phyloP scores from a whole-genome alignment of 2,113 vertebrate species.

The Colaptes auratus region DNA sequence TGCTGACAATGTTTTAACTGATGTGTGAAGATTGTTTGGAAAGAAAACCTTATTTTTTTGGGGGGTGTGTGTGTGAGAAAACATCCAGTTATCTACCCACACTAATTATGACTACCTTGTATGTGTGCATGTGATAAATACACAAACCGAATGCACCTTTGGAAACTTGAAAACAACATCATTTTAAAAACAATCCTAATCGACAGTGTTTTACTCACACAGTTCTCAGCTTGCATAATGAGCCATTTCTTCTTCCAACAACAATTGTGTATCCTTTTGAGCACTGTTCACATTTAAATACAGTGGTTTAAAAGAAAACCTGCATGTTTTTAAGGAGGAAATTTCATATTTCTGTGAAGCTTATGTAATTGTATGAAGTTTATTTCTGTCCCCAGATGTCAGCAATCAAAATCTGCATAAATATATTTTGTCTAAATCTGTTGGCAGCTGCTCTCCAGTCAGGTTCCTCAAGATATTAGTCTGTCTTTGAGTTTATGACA shows the following conservation, averaged over 20 bases:
- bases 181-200: neutral
- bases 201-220: neutral
- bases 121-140: neutral
- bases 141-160: neutral
- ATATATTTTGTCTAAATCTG: conserved; percentile 91
- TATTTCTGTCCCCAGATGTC: conserved; percentile 86
- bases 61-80: neutral
- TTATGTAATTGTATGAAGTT: conserved; percentile 82
- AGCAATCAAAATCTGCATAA: conserved; percentile 86
- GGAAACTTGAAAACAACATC: neutral
- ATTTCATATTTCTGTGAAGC: conserved; percentile 67
- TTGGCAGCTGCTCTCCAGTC: conserved; percentile 81
- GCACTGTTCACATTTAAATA: conserved; percentile 36
- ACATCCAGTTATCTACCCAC: neutral
- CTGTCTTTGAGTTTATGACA: conserved; percentile 94
- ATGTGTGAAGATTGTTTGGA: neutral
- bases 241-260: conserved; percentile 15
- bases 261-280: neutral
- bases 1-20: neutral
- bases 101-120: neutral
- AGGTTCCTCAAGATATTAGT: conserved; percentile 90
- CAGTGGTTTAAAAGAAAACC: conserved; percentile 15
- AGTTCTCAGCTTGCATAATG: conserved; percentile 49
- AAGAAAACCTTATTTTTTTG: conserved; percentile 28
- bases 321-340: conserved; percentile 51